Evolutionary conservation across 2,888 invertebrate species (phyloP).

Genomic region (Parochlus steinenii): DNA sequence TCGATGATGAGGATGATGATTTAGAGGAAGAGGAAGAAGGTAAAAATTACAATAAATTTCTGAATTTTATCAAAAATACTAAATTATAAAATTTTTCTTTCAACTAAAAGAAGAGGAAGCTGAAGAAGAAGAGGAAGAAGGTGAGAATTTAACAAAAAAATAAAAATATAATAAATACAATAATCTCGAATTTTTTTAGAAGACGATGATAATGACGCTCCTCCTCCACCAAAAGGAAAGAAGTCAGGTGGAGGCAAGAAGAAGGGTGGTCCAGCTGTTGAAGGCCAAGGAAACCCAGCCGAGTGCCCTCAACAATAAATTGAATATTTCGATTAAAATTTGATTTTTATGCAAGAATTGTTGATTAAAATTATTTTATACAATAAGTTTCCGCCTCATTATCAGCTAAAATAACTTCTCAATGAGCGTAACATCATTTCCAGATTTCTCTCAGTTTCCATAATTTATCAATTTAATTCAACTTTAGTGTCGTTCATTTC

Average conservation of each 20-base stretch:
- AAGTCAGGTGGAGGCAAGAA: neutral
- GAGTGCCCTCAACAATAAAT: slow-evolving; percentile 59
- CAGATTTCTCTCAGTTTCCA: too few relatives aligned
- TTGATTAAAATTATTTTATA: too few relatives aligned
- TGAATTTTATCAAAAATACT: too few relatives aligned
- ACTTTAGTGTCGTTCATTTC: too few relatives aligned
- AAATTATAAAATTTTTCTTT: slow-evolving; percentile 17
- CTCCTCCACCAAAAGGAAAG: neutral
- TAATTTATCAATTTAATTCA: too few relatives aligned
- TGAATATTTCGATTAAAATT: too few relatives aligned
- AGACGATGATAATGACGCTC: neutral
- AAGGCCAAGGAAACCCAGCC: slow-evolving; percentile 30
- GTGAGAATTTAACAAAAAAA: slow-evolving; percentile 22
- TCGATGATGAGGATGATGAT: slow-evolving; percentile 47
- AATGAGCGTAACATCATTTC: too few relatives aligned
- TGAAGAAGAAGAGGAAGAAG: slow-evolving; percentile 18
- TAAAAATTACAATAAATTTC: slow-evolving; percentile 32
- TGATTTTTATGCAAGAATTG: too few relatives aligned
- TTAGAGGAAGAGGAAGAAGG: slow-evolving; percentile 44
- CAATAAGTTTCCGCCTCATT: too few relatives aligned
- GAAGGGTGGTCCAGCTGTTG: too few relatives aligned
- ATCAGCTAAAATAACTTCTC: too few relatives aligned
- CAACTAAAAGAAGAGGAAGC: slow-evolving; percentile 18
- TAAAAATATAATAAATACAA: slow-evolving; percentile 6
- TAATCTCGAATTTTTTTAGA: neutral